Conservation (phyloP, 1,140 invertebrate genomes). For the Hylaeus anthracinus region DNA sequence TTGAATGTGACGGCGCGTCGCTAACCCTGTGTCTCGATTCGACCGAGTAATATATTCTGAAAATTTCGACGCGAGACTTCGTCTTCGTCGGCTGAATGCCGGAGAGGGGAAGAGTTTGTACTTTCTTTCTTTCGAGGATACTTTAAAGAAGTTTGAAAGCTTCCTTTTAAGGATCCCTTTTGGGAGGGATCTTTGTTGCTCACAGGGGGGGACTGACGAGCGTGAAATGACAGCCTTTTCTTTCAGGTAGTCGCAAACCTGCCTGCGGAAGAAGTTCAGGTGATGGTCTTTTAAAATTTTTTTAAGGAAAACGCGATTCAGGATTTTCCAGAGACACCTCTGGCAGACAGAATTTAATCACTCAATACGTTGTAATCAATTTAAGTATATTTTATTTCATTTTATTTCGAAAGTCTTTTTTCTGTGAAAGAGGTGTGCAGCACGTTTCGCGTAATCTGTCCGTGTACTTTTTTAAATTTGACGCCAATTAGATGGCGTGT, state of each 20-base stretch:
- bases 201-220: too few relatives aligned
- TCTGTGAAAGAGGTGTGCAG: not conserved
- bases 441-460: too few relatives aligned
- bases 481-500: not conserved
- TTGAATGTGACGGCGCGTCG: not conserved
- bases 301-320: too few relatives aligned
- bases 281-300: too few relatives aligned
- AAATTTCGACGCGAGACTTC: not conserved
- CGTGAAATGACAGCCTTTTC: too few relatives aligned
- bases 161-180: not conserved
- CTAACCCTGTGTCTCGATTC: not conserved
- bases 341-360: too few relatives aligned
- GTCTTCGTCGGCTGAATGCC: not conserved
- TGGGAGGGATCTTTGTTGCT: too few relatives aligned
- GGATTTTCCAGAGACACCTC: too few relatives aligned
- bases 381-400: too few relatives aligned
- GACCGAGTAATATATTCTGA: not conserved
- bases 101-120: not conserved
- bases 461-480: not conserved
- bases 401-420: not conserved
- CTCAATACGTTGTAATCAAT: too few relatives aligned
- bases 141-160: not conserved
- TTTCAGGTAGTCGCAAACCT: too few relatives aligned
- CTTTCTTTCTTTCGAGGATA: not conserved
- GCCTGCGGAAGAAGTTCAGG: too few relatives aligned